Percentiles rank a stretch among this genome's conserved stretches.
Conservation (phyloP, 2,888 invertebrate species). For the Phengaris alcon region DNA sequence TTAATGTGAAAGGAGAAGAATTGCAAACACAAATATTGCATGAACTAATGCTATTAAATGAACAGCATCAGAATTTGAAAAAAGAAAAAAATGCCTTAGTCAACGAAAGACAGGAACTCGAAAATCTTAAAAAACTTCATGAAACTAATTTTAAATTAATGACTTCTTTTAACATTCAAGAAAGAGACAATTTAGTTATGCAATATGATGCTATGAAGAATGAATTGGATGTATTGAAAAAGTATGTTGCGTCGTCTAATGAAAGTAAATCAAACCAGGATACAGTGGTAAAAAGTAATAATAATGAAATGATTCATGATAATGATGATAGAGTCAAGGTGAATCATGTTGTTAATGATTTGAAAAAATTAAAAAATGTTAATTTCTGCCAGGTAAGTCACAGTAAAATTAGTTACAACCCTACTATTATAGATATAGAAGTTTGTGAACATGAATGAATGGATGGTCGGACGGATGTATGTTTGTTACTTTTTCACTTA, state of each 20-base stretch:
- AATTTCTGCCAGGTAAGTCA: slow-evolving; percentile 59
- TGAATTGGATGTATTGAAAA: slow-evolving; percentile 53
- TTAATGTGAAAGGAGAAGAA: slow-evolving; percentile 58
- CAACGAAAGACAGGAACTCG: slow-evolving; percentile 51
- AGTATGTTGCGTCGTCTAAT: slow-evolving; percentile 47
- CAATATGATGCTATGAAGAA: slow-evolving; percentile 55
- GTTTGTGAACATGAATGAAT: too few relatives aligned
- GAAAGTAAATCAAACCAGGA: background rate
- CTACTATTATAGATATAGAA: too few relatives aligned
- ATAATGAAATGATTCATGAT: slow-evolving; percentile 45
- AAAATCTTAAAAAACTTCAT: slow-evolving; percentile 42
- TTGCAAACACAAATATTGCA: slow-evolving; percentile 59
- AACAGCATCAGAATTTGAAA: slow-evolving; percentile 55
- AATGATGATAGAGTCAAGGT: slow-evolving; percentile 47
- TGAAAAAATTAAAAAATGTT: slow-evolving; percentile 66
- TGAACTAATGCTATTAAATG: slow-evolving; percentile 56
- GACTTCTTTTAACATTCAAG: slow-evolving; percentile 33
- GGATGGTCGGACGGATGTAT: too few relatives aligned
- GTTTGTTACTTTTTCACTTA: too few relatives aligned
- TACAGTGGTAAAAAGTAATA: slow-evolving; percentile 46
- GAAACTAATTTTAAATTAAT: slow-evolving; percentile 37
- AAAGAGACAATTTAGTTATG: slow-evolving; percentile 45
- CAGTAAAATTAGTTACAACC: too few relatives aligned
- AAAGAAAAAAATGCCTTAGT: slow-evolving; percentile 56
- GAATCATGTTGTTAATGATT: slow-evolving; percentile 60